phyloP scores from a whole-genome alignment of 1,140 invertebrate species.

The Calephelis virginiensis region DNA sequence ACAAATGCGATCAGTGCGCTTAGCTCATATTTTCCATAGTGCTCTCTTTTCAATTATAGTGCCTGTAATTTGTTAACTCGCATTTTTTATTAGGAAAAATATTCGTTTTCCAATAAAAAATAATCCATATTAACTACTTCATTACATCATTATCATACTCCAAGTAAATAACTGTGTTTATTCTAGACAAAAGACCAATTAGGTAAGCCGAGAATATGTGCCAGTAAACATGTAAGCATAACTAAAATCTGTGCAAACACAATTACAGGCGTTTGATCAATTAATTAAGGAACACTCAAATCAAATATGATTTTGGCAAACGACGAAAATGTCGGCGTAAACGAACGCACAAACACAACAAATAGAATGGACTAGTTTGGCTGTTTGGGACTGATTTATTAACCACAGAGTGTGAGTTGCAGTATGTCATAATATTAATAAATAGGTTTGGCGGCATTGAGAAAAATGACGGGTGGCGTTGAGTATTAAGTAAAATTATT shows the following conservation, averaged over 20 bases:
- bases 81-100: too few relatives aligned
- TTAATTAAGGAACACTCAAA: constrained; percentile 19
- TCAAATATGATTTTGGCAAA: constrained; percentile 19
- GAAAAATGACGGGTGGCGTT: too few relatives aligned
- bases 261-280: constrained; percentile 22
- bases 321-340: constrained; percentile 8
- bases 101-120: too few relatives aligned
- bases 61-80: too few relatives aligned
- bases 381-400: constrained; percentile 9
- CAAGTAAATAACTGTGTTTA: too few relatives aligned
- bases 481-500: too few relatives aligned
- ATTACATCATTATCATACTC: too few relatives aligned
- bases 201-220: neutral
- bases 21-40: too few relatives aligned
- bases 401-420: neutral
- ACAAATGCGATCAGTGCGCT: too few relatives aligned
- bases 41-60: too few relatives aligned
- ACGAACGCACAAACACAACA: constrained; percentile 6
- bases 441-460: too few relatives aligned
- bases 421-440: neutral
- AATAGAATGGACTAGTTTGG: constrained; percentile 17
- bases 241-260: constrained; percentile 13
- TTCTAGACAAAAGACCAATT: constrained; percentile 11
- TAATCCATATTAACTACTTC: too few relatives aligned
- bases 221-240: neutral